These are phyloP conservation scores for Hydrolagus colliei DNA, from an alignment of 2,797 vertebrate genomes.

Conservation along the genomic window DNA sequence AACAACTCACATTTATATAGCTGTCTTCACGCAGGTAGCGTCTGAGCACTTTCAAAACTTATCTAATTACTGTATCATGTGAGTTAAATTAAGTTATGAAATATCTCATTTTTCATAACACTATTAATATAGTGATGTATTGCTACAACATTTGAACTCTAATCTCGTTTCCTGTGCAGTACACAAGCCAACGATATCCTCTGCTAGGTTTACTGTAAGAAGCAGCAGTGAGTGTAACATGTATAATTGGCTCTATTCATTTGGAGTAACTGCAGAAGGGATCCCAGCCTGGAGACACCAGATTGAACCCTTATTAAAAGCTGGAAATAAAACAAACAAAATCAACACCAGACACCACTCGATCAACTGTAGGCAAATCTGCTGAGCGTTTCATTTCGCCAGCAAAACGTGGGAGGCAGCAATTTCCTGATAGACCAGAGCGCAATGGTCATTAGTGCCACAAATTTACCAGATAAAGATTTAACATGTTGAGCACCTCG, in stretches of 20 bases:
- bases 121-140: neutral
- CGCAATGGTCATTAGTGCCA: too few species aligned
- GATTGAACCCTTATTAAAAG: conserved; percentile 3
- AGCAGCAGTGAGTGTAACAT: neutral
- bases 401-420: neutral
- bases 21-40: too few species aligned
- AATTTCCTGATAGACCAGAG: neutral
- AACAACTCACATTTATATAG: too few species aligned
- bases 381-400: neutral
- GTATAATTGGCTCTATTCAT: neutral
- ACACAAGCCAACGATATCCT: neutral
- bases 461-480: neutral
- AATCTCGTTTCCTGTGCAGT: neutral
- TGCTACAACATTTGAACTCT: neutral
- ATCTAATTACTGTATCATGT: too few species aligned
- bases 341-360: neutral
- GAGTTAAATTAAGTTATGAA: too few species aligned
- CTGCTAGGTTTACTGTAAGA: neutral
- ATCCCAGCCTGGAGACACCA: neutral
- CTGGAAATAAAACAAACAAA: neutral
- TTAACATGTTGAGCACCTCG: neutral
- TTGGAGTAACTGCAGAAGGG: neutral
- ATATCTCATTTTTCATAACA: too few species aligned
- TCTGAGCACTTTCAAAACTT: too few species aligned
- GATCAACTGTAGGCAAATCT: neutral